Conservation (phyloP, 2,888 invertebrate genomes). For the Melanotus villosus region DNA sequence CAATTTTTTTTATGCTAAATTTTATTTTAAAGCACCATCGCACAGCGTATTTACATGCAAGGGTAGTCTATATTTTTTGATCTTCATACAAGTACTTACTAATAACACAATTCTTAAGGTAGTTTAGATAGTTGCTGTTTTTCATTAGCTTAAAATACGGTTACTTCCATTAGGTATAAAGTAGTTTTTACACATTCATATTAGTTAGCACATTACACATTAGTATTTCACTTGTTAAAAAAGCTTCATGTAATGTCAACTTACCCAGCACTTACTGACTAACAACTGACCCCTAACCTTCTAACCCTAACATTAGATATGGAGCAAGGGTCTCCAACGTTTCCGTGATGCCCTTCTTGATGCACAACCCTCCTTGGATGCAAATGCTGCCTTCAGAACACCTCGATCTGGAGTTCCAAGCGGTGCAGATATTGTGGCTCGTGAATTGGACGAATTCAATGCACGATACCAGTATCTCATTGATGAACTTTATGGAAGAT, state of each 20-base stretch:
- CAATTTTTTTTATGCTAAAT: neutral
- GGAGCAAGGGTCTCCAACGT: conserved; percentile 87
- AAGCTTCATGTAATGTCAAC: conserved; percentile 46
- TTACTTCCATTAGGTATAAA: neutral
- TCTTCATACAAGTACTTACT: neutral
- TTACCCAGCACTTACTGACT: conserved; percentile 66
- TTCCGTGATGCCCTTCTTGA: conserved; percentile 89
- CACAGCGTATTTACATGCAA: too few species aligned
- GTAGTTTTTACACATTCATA: neutral
- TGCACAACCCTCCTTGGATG: conserved; percentile 85
- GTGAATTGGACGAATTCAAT: conserved; percentile 87
- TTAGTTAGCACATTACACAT: conserved; percentile 1
- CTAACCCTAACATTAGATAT: conserved; percentile 78
- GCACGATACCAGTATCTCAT: conserved; percentile 81
- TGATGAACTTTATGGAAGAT: conserved; percentile 78
- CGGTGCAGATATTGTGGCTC: conserved; percentile 83
- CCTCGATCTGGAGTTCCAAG: conserved; percentile 62
- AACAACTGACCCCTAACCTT: conserved; percentile 73
- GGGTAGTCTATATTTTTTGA: too few species aligned
- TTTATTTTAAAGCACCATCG: neutral
- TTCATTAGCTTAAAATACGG: neutral
- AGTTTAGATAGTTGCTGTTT: neutral
- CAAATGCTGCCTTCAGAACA: conserved; percentile 63
- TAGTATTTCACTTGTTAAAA: conserved; percentile 27
- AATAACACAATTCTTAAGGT: neutral